Evolutionary conservation across 2,888 invertebrate genomes (phyloP), one percentile per base, ranked within the genome.

Genomic region (Rhagophthalmus giganteus): DNA sequence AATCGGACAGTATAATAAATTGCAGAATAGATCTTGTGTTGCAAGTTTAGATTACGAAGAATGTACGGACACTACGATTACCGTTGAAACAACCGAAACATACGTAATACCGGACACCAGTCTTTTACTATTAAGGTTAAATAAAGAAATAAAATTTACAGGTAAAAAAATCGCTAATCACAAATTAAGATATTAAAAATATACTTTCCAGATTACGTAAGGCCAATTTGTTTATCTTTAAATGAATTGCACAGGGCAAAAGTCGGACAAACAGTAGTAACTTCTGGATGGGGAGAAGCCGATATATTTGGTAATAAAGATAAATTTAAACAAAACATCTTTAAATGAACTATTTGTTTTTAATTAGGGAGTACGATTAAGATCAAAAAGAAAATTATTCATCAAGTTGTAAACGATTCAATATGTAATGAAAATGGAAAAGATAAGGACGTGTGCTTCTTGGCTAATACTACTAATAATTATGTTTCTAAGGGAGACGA

Each of bases 231-330:
- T 25, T 10, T 35, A 12, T 10, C 35, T 4, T 35, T 35, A 2
- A n/a, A 35, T 9, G 35, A 35, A 25, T 12, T 7, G 5, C 10
- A 35, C 1, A 11, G 3, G 8, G 25, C 35, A 4, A 25, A 35
- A 11, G 6, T 24, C 12, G 24, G 25, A 3, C 8, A 25, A 1
- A 35, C 35, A 2, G 35, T 35, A 12, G 3, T 8, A 5, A 25
- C 35, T 15, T 35, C 35, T 12, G 35, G 35, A 10, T 35, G 35
- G 35, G 35, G 25, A 2, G 25, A 24, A 35, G 25, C 10, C 11
- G 24, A 25, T 12, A 10, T 10, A 6, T 10, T 6, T 7, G 35
- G 35, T 35, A 35, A 20, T 5, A 9, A 2, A 3, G n/a, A 1
- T 6, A 2, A 33, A 33, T 12, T 33, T n/a, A 16, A 33, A 10